Conservation (phyloP, 2,888 invertebrate genomes). For the Ectemnius lituratus region DNA sequence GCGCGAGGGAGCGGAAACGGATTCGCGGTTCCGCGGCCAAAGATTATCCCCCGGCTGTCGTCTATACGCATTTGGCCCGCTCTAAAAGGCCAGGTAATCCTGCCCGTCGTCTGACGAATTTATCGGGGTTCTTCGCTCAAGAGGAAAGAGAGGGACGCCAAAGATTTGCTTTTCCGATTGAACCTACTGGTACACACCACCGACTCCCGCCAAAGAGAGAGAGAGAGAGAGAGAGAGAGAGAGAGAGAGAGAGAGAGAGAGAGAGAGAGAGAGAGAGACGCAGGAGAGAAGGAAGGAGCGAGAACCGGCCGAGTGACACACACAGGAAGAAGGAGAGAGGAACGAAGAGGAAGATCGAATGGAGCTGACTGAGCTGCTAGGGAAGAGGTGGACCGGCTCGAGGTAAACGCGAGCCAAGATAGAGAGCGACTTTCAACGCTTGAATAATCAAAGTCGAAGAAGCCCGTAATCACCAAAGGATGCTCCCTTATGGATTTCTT, state of each 20-base stretch:
- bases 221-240: constrained; percentile 2
- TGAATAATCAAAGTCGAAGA: constrained; percentile 73
- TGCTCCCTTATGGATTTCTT: constrained; percentile 76
- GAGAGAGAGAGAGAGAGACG: neutral
- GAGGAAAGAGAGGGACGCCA: constrained; percentile 55
- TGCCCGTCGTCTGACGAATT: constrained; percentile 65
- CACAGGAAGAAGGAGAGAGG: constrained; percentile 4
- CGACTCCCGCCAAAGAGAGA: constrained; percentile 29
- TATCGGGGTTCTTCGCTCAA: constrained; percentile 58
- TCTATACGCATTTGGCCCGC: constrained; percentile 52
- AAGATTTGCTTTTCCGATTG: constrained; percentile 77
- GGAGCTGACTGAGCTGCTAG: neutral
- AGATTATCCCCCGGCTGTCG: constrained; percentile 58
- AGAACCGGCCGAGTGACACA: neutral
- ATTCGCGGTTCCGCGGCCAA: constrained; percentile 60
- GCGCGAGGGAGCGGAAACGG: constrained; percentile 46
- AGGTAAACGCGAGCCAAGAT: constrained; percentile 34
- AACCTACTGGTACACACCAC: constrained; percentile 63
- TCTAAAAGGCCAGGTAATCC: constrained; percentile 62
- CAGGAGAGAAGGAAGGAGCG: constrained; percentile 31
- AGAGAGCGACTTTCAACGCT: constrained; percentile 72
- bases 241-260: neutral
- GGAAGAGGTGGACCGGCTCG: constrained; percentile 38
- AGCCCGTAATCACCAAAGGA: constrained; percentile 71
- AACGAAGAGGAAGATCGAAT: constrained; percentile 17